Conservation (phyloP, 92 coral and sea anemone genomes). For the Pocillopora grandis region DNA sequence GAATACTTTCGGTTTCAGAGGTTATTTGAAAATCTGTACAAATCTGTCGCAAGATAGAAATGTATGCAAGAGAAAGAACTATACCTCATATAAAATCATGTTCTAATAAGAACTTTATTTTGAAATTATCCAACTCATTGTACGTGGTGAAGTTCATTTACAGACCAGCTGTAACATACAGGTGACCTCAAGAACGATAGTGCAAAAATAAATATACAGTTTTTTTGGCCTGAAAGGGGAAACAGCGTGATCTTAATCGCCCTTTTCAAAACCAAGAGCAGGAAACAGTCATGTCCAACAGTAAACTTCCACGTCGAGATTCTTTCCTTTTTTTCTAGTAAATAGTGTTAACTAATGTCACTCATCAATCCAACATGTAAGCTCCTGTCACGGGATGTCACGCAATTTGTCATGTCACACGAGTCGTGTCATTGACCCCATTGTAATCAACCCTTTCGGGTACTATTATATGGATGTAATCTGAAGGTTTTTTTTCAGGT, state of each 20-base stretch:
- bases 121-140: background rate
- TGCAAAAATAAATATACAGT: background rate
- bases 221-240: background rate
- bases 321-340: background rate
- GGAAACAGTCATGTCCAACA: too few relatives aligned
- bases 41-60: background rate
- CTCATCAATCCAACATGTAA: too few relatives aligned
- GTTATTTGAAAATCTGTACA: background rate
- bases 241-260: too few relatives aligned
- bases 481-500: background rate
- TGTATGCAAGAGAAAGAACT: background rate
- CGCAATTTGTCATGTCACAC: background rate
- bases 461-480: background rate
- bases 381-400: background rate
- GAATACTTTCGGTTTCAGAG: background rate
- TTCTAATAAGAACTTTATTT: background rate
- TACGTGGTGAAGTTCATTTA: background rate
- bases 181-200: background rate
- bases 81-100: background rate
- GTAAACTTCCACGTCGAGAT: background rate
- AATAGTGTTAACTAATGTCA: background rate
- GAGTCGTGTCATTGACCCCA: background rate
- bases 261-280: too few relatives aligned
- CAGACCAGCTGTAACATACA: constrained; percentile 19
- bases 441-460: background rate